These are phyloP conservation scores for Steatocranus sp. DNA, from an alignment of 2,797 vertebrate genomes.

Conservation along the genomic window DNA sequence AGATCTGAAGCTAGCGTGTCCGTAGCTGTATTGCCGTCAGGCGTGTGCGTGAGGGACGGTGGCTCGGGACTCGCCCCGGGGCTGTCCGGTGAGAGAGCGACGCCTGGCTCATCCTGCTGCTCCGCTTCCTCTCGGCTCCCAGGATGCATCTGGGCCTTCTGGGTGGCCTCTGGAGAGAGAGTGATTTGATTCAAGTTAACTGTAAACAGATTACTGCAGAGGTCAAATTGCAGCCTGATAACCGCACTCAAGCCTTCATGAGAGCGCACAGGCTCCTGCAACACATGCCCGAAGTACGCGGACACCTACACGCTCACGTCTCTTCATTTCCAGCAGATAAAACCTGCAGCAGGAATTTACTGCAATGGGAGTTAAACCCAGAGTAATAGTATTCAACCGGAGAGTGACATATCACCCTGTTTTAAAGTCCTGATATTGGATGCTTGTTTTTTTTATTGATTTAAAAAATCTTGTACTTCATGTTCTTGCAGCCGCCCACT, in stretches of 20 bases:
- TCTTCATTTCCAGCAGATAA: neutral
- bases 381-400: neutral
- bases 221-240: conserved; percentile 10
- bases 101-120: conserved; percentile 69
- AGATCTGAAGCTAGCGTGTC: conserved; percentile 67
- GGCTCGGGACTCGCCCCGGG: conserved; percentile 67
- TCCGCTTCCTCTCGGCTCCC: conserved; percentile 39
- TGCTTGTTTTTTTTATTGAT: neutral
- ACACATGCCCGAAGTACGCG: neutral
- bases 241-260: neutral
- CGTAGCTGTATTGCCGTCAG: conserved; percentile 31
- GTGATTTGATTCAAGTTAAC: neutral
- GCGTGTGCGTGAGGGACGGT: conserved; percentile 52
- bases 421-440: neutral
- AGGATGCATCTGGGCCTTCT: conserved; percentile 63
- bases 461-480: neutral
- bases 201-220: conserved; percentile 7
- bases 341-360: neutral
- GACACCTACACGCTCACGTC: neutral
- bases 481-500: neutral
- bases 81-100: conserved; percentile 66
- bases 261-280: neutral
- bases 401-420: neutral
- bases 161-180: conserved; percentile 59
- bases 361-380: neutral